These are phyloP conservation scores for Pica pica DNA, from an alignment of 2,113 vertebrate genomes.

Conservation along the genomic window DNA sequence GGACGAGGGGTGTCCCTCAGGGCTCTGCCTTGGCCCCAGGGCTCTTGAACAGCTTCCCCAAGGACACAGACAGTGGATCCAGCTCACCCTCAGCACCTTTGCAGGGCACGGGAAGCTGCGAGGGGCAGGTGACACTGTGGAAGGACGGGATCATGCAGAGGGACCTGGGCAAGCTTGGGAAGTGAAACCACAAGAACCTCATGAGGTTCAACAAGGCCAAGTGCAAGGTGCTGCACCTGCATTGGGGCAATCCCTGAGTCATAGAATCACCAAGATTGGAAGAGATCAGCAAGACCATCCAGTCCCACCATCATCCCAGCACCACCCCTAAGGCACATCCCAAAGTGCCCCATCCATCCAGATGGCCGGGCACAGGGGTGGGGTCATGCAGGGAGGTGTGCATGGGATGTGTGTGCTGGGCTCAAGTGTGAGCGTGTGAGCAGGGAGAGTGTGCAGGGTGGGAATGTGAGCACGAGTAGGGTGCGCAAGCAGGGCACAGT, in stretches of 20 bases:
- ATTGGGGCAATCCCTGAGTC: background rate
- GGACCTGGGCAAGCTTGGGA: too few species aligned
- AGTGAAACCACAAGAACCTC: too few species aligned
- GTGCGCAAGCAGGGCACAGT: background rate
- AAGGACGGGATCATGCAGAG: too few species aligned
- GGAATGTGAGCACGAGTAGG: background rate
- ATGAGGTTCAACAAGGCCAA: too few species aligned
- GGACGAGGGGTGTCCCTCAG: background rate
- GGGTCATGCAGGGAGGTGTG: too few species aligned
- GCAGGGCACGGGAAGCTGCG: background rate
- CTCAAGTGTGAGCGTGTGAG: background rate
- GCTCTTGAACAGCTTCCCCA: background rate
- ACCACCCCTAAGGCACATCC: background rate
- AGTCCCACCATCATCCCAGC: background rate
- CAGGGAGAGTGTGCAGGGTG: background rate
- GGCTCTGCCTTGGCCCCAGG: background rate
- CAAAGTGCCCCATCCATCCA: background rate
- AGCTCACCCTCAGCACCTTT: background rate
- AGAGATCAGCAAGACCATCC: background rate
- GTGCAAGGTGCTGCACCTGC: too few species aligned
- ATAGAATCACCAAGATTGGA: background rate
- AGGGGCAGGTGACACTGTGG: background rate
- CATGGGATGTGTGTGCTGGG: background rate
- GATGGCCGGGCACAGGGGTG: too few species aligned
- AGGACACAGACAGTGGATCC: background rate